Evolutionary conservation across 2,888 invertebrate genomes (phyloP).

Genomic region (Caenorhabditis panamensis): DNA sequence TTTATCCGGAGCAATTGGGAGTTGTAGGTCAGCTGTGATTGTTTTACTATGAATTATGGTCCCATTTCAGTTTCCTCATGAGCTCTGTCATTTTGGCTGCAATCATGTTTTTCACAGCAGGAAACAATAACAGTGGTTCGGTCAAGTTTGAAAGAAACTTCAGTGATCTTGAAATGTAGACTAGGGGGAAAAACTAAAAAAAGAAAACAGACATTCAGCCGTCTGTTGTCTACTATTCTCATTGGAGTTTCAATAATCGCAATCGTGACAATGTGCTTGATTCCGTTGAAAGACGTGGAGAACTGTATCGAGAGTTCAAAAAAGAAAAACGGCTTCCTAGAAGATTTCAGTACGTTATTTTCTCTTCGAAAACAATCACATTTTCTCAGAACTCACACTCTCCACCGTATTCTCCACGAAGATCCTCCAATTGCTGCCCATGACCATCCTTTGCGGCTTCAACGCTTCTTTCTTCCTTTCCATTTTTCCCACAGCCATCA

Average conservation of each 20-base stretch:
- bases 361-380: neutral
- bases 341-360: slow-evolving; percentile 28
- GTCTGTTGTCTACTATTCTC: slow-evolving; percentile 61
- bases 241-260: slow-evolving; percentile 56
- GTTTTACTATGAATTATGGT: neutral
- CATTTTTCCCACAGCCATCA: slow-evolving; percentile 67
- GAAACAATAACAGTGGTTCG: neutral
- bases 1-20: slow-evolving; percentile 63
- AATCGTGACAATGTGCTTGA: slow-evolving; percentile 60
- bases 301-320: slow-evolving; percentile 64
- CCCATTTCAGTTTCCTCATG: slow-evolving; percentile 45
- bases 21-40: slow-evolving; percentile 46
- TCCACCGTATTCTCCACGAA: slow-evolving; percentile 29
- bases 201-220: neutral
- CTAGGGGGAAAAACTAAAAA: neutral
- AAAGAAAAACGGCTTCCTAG: slow-evolving; percentile 18
- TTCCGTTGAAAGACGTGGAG: slow-evolving; percentile 61
- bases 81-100: slow-evolving; percentile 56
- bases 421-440: slow-evolving; percentile 34
- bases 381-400: slow-evolving; percentile 30
- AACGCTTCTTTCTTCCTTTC: slow-evolving; percentile 65
- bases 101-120: slow-evolving; percentile 32
- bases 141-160: slow-evolving; percentile 28
- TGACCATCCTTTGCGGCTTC: slow-evolving; percentile 35
- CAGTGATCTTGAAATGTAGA: slow-evolving; percentile 59